Percentiles rank a stretch among this genome's conserved stretches.
Evolutionary conservation across 2,888 invertebrate species (phyloP).

Genomic region (Lepidocyrtoides sp.): DNA sequence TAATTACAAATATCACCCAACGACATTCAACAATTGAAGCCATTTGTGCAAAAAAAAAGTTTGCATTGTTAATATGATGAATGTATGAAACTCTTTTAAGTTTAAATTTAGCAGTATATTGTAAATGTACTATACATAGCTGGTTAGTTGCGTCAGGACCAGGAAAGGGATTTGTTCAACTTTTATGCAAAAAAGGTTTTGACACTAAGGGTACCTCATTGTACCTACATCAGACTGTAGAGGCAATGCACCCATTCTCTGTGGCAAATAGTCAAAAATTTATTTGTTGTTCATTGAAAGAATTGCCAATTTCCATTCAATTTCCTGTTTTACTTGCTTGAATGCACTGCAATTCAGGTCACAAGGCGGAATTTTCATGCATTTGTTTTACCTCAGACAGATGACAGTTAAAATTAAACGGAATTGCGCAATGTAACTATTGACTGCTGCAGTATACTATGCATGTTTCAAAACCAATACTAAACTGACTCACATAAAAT

Average conservation of each 20-base stretch:
- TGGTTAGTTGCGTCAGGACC: slow-evolving; percentile 18
- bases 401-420: background rate
- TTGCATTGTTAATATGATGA: background rate
- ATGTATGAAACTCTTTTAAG: too few species aligned
- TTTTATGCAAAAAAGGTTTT: background rate
- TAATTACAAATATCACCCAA: background rate
- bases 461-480: background rate
- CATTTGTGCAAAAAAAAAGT: background rate
- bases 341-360: slow-evolving; percentile 28
- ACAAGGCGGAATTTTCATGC: slow-evolving; percentile 20
- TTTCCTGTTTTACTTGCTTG: slow-evolving; percentile 63
- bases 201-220: background rate
- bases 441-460: background rate
- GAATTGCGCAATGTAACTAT: slow-evolving; percentile 8
- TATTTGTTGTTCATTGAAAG: background rate
- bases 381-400: background rate
- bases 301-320: slow-evolving; percentile 8
- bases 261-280: background rate
- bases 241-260: background rate
- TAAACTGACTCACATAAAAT: too few species aligned
- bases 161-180: slow-evolving; percentile 17
- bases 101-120: background rate
- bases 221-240: too few species aligned
- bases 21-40: background rate
- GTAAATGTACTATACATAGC: background rate